Conservation (phyloP, 2,888 invertebrate genomes). For the Bursaphelenchus okinawaensis region DNA sequence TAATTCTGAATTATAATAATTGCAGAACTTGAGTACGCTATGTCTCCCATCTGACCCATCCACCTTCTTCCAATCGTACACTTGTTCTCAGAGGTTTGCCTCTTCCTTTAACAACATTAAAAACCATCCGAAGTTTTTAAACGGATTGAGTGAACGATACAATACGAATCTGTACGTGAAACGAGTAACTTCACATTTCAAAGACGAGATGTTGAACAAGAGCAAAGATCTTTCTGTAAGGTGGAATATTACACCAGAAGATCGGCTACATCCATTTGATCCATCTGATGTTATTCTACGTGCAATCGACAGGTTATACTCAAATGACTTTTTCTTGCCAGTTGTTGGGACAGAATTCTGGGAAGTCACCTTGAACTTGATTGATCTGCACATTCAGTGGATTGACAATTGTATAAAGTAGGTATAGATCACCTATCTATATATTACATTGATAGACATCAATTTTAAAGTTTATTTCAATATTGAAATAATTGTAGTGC, state of each 20-base stretch:
- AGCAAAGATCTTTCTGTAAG: background rate
- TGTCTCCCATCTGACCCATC: conserved; percentile 11
- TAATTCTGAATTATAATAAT: background rate
- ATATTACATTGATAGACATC: too few species aligned
- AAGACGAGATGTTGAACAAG: conserved; percentile 1
- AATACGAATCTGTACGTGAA: conserved; percentile 8
- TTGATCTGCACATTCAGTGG: conserved; percentile 6
- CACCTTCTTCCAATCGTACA: conserved; percentile 12
- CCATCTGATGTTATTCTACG: conserved; percentile 23
- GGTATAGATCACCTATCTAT: too few species aligned
- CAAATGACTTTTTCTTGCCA: conserved; percentile 72
- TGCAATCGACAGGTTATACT: conserved; percentile 63
- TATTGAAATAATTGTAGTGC: background rate
- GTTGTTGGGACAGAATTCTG: conserved; percentile 73
- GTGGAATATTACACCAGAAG: background rate
- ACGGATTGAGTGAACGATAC: conserved; percentile 3
- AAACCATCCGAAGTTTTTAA: conserved; percentile 1
- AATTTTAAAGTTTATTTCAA: background rate
- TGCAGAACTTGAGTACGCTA: background rate
- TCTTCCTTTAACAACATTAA: background rate
- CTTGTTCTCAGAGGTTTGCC: background rate
- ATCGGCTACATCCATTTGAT: conserved; percentile 8
- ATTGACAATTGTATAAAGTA: conserved; percentile 3
- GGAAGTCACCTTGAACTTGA: conserved; percentile 77
- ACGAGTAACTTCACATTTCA: background rate